Conservation (phyloP, 1,140 invertebrate species). For the Leptinotarsa texana region DNA sequence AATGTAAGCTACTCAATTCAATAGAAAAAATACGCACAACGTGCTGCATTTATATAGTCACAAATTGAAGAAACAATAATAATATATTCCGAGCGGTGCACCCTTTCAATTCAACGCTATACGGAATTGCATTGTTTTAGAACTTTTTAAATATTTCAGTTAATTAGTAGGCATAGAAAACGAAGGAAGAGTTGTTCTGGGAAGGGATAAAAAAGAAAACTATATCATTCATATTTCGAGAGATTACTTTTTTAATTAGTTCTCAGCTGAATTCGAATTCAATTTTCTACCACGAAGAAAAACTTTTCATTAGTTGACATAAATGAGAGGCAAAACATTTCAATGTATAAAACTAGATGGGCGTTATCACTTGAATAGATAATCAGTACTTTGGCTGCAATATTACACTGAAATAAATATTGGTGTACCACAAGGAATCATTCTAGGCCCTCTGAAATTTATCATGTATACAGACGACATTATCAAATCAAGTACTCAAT, state of each 20-base stretch:
- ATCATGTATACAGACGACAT: no score
- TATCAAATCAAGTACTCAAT: no score
- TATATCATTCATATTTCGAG: background rate
- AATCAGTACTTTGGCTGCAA: no score
- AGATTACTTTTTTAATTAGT: constrained; percentile 3
- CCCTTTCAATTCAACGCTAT: background rate
- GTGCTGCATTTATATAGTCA: background rate
- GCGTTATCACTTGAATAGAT: no score
- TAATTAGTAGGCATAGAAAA: constrained; percentile 2
- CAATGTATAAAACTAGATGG: no score
- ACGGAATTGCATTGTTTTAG: constrained; percentile 6
- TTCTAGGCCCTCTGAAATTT: no score
- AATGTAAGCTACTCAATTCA: constrained; percentile 4
- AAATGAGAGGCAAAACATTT: no score
- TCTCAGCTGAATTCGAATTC: background rate
- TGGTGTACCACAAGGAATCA: no score
- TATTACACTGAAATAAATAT: no score
- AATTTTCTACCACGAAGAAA: no score
- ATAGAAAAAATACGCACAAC: constrained; percentile 6
- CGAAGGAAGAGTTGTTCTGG: background rate
- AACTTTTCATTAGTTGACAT: no score
- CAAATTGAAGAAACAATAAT: background rate
- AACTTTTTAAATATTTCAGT: background rate
- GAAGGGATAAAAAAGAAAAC: background rate
- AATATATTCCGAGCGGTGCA: background rate